Evolutionary conservation across 2,113 vertebrate species (phyloP), one percentile per base, ranked within the genome.

Genomic region (Centropristis striata): DNA sequence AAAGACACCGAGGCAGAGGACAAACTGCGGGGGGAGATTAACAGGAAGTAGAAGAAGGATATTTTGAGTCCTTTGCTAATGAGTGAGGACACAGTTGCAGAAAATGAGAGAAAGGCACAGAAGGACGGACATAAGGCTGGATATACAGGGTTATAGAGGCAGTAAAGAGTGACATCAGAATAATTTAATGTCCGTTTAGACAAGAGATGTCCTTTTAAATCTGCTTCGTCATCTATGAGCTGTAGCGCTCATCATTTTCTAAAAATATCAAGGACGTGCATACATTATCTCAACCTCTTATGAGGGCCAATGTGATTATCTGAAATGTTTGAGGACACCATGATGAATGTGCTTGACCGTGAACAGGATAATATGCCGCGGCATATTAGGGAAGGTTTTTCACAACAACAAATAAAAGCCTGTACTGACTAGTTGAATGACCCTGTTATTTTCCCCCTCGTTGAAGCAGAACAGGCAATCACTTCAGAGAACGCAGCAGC

Each of bases 221-320:
- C 67, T 14, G 18, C 42, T 57, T 49, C 16, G 20, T 81, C 71
- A 75, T 76, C 8, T 0, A 79, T 44, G 54, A 58, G 71, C 70
- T 66, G 36, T 18, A 37, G 60, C n/a, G 16, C 51, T 60, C 57
- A 82, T 81, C 58, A 39, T 8, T 61, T 46, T 32, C 80, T 84
- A 81, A 78, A 88, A 83, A 84, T 81, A 75, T 68, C 60, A 54
- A 71, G 51, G 70, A 58, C 13, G 18, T 23, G 36, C 60, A 51
- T 61, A 42, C 27, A 36, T 84, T 63, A 79, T 63, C 36, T 8
- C 8, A 7, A 5, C 49, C 60, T 67, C 49, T 71, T 55, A 39
- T 3, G 28, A 78, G 25, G 25, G 65, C 4, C 28, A 1, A 21
- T 42, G 32, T 2, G 18, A 77, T 83, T 8, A 71, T 72, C 65